These are phyloP conservation scores for Leptogaster cylindrica DNA, from an alignment of 2,888 invertebrate genomes.

Conservation along the genomic window DNA sequence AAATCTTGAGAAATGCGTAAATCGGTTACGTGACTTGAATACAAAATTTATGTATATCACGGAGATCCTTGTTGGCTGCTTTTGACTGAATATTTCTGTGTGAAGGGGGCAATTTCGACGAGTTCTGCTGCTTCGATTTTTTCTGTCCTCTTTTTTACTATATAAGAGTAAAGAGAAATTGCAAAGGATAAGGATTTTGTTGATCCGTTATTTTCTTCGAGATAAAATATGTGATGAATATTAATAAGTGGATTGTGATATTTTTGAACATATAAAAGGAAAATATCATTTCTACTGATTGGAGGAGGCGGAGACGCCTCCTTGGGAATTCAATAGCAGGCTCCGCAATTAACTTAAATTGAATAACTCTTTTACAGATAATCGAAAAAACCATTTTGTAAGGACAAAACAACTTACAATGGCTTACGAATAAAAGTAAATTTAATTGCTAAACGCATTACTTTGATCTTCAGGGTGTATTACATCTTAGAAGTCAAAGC, in stretches of 20 bases:
- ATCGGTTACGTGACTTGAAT: constrained; percentile 33
- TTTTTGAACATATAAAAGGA: no score
- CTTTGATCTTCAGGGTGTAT: no score
- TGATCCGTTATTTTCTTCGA: constrained; percentile 16
- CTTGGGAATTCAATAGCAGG: no score
- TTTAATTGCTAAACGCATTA: no score
- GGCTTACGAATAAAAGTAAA: no score
- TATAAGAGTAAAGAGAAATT: neutral
- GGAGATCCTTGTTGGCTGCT: constrained; percentile 19
- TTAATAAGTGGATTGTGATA: constrained; percentile 2
- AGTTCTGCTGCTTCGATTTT: constrained; percentile 19
- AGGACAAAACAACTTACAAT: no score
- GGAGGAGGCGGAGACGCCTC: no score
- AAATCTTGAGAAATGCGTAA: constrained; percentile 22
- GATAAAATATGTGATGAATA: constrained; percentile 30
- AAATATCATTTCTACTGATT: no score
- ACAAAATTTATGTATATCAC: constrained; percentile 24
- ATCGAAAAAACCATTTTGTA: no score
- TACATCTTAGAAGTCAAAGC: no score
- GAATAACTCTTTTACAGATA: no score
- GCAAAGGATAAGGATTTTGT: neutral
- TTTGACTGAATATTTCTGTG: constrained; percentile 23
- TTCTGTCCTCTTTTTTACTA: neutral
- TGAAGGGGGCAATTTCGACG: constrained; percentile 27
- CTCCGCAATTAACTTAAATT: no score